Base-by-base conservation (phyloP, 2,113 vertebrate species). In the Suricata suricatta region DNA sequence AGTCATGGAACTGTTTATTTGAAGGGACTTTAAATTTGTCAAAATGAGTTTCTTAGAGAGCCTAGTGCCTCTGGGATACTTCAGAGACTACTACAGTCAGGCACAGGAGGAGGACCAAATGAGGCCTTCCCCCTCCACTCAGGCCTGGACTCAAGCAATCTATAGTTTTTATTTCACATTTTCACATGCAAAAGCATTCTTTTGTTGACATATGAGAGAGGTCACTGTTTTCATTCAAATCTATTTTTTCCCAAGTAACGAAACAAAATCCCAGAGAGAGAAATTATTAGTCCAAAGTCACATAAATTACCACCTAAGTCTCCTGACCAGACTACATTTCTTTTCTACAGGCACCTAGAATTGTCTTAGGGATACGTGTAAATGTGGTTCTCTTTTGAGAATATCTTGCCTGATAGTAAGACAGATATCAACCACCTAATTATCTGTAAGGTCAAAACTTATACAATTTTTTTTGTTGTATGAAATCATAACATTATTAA, bases 401-500 rank as follows among this genome's bases (percentile, higher is more conserved):
- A 12, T 83, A 82, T 31, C 31, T 66, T 77, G 38, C 50, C 57
- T 72, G 35, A n/a, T 64, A 52, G 21, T 50, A 50, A 93, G 89
- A 87, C 35, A 87, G 5, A 85, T 66, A 54, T 33, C 21, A 87
- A 33, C 31, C 54, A 23, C 44, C 68, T 41, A 90, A 71, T 57
- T 88, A 87, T 33, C 1, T 21, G 83, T 68, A 66, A 52, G 66
- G 76, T 47, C 79, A 19, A 54, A 95, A 29, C n/a, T 77, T 72
- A 13, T 47, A 54, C 33, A 52, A 54, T 60, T 29, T 79, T 71
- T 90, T 38, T 57, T 77, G 41, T 72, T 93, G 64, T 27, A 50
- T 27, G 44, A 89, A 89, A 96, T 90, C 41, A 60, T 77, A 90
- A 25, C 31, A 77, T 77, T 66, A 66, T 66, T 82, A 57, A 95